These are phyloP conservation scores for Phoeniculus purpureus DNA, from an alignment of 2,797 vertebrate genomes.

Conservation along the genomic window DNA sequence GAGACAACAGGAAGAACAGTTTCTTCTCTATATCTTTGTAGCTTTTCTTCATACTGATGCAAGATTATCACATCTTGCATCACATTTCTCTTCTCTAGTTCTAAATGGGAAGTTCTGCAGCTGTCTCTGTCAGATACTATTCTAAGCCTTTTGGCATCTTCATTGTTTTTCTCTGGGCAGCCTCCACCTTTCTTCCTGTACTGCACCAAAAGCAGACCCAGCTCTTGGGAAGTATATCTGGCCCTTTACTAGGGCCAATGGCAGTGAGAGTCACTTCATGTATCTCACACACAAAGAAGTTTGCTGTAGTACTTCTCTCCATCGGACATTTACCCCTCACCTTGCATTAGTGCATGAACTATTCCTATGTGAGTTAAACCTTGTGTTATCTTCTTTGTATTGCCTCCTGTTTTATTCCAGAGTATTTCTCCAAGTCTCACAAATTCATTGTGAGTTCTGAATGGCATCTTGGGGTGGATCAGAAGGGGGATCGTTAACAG, in stretches of 20 bases:
- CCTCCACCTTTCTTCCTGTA: not conserved
- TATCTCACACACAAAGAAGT: not conserved
- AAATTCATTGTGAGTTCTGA: not conserved
- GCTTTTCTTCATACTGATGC: not conserved
- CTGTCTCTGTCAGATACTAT: not conserved
- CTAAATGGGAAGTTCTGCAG: not conserved
- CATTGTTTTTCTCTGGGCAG: not conserved
- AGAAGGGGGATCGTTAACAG: too few species aligned
- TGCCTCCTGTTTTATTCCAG: not conserved
- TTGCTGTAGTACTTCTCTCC: not conserved
- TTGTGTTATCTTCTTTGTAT: not conserved
- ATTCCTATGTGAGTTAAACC: accelerated
- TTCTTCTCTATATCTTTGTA: not conserved
- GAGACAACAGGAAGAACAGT: not conserved
- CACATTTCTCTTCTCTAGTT: not conserved
- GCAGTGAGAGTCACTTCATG: not conserved
- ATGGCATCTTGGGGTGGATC: too few species aligned
- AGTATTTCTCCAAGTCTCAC: not conserved
- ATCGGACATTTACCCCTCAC: accelerated
- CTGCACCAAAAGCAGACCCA: not conserved
- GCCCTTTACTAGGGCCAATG: not conserved
- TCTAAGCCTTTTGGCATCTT: not conserved
- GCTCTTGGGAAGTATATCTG: not conserved
- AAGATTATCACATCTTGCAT: not conserved
- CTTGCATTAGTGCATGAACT: not conserved